Evolutionary conservation across 1,140 invertebrate species (phyloP).

Genomic region (Zaprionus gabonicus): DNA sequence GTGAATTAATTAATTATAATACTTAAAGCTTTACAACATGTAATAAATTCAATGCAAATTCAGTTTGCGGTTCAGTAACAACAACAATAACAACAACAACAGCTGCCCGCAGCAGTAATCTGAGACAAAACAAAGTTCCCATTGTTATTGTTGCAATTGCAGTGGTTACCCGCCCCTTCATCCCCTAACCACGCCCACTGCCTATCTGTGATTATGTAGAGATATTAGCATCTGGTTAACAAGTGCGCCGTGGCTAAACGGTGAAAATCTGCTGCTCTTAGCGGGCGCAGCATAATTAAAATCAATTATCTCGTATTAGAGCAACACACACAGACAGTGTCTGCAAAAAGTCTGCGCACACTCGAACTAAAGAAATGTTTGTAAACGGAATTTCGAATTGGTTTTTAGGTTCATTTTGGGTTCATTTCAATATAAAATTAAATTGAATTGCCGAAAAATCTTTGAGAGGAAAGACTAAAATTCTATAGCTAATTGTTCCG

Average conservation of each 20-base stretch:
- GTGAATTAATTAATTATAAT: conserved; percentile 50
- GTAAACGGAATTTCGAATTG: not conserved
- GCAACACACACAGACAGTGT: conserved; percentile 47
- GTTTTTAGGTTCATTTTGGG: not conserved
- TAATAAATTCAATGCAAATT: conserved; percentile 73
- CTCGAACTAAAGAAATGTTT: not conserved
- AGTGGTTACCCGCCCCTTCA: not conserved
- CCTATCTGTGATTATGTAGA: conserved; percentile 35
- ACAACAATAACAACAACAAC: conserved; percentile 48
- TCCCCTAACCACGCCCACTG: not conserved
- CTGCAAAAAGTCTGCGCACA: conserved; percentile 42
- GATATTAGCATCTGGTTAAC: conserved; percentile 78
- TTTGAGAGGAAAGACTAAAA: not conserved
- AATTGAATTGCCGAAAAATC: not conserved
- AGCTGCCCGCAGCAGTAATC: conserved; percentile 62
- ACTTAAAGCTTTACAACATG: conserved; percentile 38
- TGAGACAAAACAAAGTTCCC: conserved; percentile 65
- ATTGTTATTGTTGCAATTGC: conserved; percentile 73
- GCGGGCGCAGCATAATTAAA: conserved; percentile 73
- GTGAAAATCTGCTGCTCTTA: conserved; percentile 73
- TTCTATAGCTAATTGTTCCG: conserved; percentile 6
- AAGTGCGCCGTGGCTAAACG: conserved; percentile 77
- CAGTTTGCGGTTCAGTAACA: conserved; percentile 64
- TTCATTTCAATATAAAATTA: not conserved
- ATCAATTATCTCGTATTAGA: conserved; percentile 71